phyloP scores from a whole-genome alignment of 2,888 invertebrate genomes.

The Oxystoma pomonae region DNA sequence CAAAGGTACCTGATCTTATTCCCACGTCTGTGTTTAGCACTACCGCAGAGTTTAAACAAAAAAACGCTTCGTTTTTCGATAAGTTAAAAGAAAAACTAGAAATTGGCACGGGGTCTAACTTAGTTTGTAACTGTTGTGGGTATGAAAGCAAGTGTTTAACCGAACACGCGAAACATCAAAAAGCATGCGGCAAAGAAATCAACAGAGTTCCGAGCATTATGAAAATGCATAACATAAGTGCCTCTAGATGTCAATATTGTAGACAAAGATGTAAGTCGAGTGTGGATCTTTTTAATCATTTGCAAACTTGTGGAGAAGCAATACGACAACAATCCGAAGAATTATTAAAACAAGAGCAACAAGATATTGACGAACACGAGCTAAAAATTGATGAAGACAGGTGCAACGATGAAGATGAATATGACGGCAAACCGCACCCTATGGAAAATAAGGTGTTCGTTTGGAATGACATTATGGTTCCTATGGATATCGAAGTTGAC shows the following conservation, averaged over 20 bases:
- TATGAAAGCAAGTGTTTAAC: constrained; percentile 77
- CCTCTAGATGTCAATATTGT: constrained; percentile 81
- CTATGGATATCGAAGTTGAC: constrained; percentile 42
- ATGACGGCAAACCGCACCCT: constrained; percentile 58
- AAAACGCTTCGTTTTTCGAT: constrained; percentile 78
- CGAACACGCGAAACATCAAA: constrained; percentile 76
- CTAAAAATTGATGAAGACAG: constrained; percentile 29
- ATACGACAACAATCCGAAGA: constrained; percentile 40
- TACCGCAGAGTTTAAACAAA: constrained; percentile 52
- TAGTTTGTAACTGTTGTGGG: constrained; percentile 67
- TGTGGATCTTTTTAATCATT: constrained; percentile 69
- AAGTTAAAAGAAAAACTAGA: constrained; percentile 72
- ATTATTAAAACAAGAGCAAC: constrained; percentile 35
- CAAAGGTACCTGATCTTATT: constrained; percentile 40
- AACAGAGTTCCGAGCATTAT: constrained; percentile 30
- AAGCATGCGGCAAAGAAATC: constrained; percentile 54
- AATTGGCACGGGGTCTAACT: constrained; percentile 57
- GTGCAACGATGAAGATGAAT: constrained; percentile 28
- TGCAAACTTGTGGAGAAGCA: constrained; percentile 66
- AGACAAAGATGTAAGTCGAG: constrained; percentile 84
- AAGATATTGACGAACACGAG: constrained; percentile 30
- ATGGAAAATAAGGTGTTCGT: constrained; percentile 81
- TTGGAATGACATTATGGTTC: constrained; percentile 66
- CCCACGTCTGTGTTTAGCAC: constrained; percentile 31
- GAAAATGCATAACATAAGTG: constrained; percentile 54